Evolutionary conservation across 92 coral and sea anemone genomes (phyloP).

Genomic region (Actinernus sp.): DNA sequence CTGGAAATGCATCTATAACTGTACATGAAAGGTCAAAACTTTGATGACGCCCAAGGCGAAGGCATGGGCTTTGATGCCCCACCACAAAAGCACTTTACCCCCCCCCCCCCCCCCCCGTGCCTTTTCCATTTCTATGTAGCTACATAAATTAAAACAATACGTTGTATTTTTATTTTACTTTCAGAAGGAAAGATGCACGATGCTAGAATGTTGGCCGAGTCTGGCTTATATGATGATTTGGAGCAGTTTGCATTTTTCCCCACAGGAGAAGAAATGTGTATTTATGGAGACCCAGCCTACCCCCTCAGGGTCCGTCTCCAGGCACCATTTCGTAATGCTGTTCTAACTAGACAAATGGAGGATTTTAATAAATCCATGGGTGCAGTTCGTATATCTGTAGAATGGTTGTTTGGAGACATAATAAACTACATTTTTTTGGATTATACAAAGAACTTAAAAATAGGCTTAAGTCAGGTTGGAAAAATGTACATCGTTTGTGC

Average conservation of each 20-base stretch:
- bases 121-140: too few relatives aligned
- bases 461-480: slow-evolving; percentile 2
- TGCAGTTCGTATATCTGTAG: neutral
- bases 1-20: too few relatives aligned
- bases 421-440: neutral
- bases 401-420: neutral
- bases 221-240: neutral
- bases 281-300: slow-evolving; percentile 23
- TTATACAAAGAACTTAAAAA: slow-evolving; percentile 3
- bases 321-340: neutral
- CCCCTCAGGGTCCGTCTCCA: neutral
- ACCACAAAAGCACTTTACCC: too few relatives aligned
- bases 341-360: neutral
- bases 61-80: too few relatives aligned
- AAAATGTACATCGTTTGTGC: slow-evolving; percentile 11
- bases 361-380: neutral
- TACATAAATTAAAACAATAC: too few relatives aligned
- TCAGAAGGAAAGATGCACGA: neutral
- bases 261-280: neutral
- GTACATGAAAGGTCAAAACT: too few relatives aligned
- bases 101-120: too few relatives aligned
- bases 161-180: neutral
- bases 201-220: neutral
- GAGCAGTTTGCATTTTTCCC: neutral
- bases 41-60: too few relatives aligned